A percentile compares a stretch with the other conserved stretches of the same genome.
Conservation (phyloP, 2,888 invertebrate species). For the Perdita meconis region DNA sequence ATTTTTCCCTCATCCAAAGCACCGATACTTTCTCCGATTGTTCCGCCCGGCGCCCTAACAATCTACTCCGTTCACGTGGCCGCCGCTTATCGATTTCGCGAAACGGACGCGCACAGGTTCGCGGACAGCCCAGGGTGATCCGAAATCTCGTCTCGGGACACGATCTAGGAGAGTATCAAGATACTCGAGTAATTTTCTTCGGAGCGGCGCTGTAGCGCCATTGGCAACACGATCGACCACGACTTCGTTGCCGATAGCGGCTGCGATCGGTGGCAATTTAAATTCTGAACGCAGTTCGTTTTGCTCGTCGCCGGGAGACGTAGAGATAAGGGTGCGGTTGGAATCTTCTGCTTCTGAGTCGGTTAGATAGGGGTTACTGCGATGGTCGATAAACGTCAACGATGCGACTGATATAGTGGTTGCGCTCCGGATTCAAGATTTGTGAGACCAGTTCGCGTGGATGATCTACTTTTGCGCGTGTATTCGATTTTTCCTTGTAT, state of each 20-base stretch:
- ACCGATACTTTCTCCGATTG: constrained; percentile 71
- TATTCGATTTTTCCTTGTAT: not conserved
- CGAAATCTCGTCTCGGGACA: constrained; percentile 46
- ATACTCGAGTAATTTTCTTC: constrained; percentile 37
- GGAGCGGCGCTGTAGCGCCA: constrained; percentile 49
- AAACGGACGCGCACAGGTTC: constrained; percentile 34
- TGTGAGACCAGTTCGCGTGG: not conserved
- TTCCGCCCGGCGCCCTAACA: constrained; percentile 40
- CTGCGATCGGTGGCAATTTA: constrained; percentile 41
- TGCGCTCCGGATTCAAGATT: not conserved
- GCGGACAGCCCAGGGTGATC: constrained; percentile 32
- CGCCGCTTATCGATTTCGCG: constrained; percentile 57
- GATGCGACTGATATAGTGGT: not conserved
- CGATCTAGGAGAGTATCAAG: constrained; percentile 22
- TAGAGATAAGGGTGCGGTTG: constrained; percentile 29
- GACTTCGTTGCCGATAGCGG: constrained; percentile 25
- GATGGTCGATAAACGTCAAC: constrained; percentile 19
- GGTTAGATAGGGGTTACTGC: too few relatives aligned
- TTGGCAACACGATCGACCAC: constrained; percentile 58
- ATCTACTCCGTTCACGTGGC: constrained; percentile 67
- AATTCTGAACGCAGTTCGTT: constrained; percentile 41
- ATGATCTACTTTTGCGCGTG: constrained; percentile 1
- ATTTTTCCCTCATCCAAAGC: constrained; percentile 53
- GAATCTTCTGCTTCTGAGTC: constrained; percentile 22
- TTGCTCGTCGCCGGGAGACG: not conserved